A percentile compares a stretch with the other conserved stretches of the same genome.
phyloP scores from a whole-genome alignment of 35 echinoderm and acorn worm species.

The Lytechinus variegatus region DNA sequence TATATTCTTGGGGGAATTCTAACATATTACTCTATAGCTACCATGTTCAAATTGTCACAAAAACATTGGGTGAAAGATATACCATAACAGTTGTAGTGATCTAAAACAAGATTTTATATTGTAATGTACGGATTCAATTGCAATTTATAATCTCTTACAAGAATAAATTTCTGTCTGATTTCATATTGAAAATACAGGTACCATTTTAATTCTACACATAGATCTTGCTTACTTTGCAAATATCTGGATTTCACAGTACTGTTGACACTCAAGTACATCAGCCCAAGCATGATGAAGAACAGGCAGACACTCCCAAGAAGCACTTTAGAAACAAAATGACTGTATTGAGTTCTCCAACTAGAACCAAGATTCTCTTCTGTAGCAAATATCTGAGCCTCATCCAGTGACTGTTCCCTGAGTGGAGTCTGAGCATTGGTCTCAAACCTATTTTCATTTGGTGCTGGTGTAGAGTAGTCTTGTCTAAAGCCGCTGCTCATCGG shows the following conservation, averaged over 20 bases:
- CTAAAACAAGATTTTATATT: neutral
- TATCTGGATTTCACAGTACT: constrained; percentile 36
- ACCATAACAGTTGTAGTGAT: neutral
- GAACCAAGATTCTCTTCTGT: constrained; percentile 69
- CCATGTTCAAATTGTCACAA: neutral
- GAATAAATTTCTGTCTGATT: neutral
- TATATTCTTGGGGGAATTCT: too few relatives aligned
- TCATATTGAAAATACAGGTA: neutral
- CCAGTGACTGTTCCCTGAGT: neutral
- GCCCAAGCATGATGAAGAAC: constrained; percentile 68
- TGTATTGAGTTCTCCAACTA: constrained; percentile 62
- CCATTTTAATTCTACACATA: neutral
- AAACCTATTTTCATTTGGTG: neutral
- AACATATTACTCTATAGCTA: too few relatives aligned
- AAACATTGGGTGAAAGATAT: neutral
- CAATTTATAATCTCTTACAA: neutral
- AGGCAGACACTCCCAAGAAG: constrained; percentile 72
- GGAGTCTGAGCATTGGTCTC: neutral
- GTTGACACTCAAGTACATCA: constrained; percentile 66
- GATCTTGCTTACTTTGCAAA: constrained; percentile 43
- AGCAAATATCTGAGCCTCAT: constrained; percentile 62
- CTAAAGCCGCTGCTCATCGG: neutral
- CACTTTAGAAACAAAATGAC: constrained; percentile 66
- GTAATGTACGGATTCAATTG: neutral
- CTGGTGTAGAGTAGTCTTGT: neutral